Conservation (phyloP, 2,888 invertebrate species). For the Chesias legatella region DNA sequence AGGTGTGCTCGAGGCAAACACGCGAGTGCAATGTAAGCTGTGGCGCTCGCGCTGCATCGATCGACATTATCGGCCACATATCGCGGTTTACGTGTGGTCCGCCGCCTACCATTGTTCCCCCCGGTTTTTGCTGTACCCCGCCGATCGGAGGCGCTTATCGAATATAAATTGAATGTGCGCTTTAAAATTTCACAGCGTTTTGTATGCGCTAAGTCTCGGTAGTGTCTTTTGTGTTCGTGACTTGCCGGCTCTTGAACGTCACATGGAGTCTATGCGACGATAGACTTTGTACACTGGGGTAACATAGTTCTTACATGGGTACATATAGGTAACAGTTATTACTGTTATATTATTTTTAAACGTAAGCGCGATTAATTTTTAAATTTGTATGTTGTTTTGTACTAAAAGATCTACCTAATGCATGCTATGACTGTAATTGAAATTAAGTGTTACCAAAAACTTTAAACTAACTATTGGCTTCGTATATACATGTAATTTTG, state of each 20-base stretch:
- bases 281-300: too few relatives aligned
- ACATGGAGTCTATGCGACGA: neutral
- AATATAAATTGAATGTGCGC: constrained; percentile 21
- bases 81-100: constrained; percentile 23
- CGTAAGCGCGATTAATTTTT: too few relatives aligned
- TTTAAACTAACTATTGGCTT: too few relatives aligned
- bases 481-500: too few relatives aligned
- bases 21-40: constrained; percentile 4
- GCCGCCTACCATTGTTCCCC: constrained; percentile 22
- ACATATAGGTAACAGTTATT: too few relatives aligned
- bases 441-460: too few relatives aligned
- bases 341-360: too few relatives aligned
- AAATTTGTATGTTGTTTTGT: too few relatives aligned
- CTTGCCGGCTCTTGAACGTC: constrained; percentile 9
- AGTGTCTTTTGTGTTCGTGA: constrained; percentile 18
- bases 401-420: too few relatives aligned
- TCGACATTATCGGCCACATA: constrained; percentile 23
- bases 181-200: constrained; percentile 20
- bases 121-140: constrained; percentile 19
- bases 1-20: constrained; percentile 22
- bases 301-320: too few relatives aligned
- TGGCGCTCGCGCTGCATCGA: constrained; percentile 20
- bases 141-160: constrained; percentile 18
- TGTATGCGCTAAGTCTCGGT: constrained; percentile 14
- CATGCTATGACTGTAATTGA: too few relatives aligned